Evolutionary conservation across 2,888 invertebrate genomes (phyloP).

Genomic region (Hedychridium roseum): DNA sequence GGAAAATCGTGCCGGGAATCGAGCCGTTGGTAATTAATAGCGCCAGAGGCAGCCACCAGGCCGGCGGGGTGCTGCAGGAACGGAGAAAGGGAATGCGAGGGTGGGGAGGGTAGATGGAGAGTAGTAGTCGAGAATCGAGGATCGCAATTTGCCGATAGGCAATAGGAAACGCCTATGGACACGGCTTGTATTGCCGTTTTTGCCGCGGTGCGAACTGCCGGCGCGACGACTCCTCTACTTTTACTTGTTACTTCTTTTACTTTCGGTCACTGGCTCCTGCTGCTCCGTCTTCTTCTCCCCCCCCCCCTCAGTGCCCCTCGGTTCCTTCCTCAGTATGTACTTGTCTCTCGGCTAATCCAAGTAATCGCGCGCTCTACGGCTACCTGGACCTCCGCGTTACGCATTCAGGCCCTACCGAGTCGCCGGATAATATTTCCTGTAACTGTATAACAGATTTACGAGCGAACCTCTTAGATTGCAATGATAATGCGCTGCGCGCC

Average conservation of each 20-base stretch:
- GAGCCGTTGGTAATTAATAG: slow-evolving; percentile 62
- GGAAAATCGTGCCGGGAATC: slow-evolving; percentile 45
- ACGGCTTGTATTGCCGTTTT: slow-evolving; percentile 15
- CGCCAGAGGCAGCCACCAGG: slow-evolving; percentile 55
- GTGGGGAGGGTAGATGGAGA: too few relatives aligned
- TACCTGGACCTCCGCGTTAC: slow-evolving; percentile 22
- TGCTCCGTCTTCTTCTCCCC: neutral
- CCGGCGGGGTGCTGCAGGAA: slow-evolving; percentile 43
- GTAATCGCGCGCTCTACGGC: too few relatives aligned
- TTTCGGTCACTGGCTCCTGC: neutral
- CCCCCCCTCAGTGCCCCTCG: neutral
- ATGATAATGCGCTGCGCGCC: neutral
- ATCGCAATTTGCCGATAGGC: slow-evolving; percentile 47
- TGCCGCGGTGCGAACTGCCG: slow-evolving; percentile 14
- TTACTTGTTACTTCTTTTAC: slow-evolving; percentile 8
- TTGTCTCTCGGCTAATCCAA: too few relatives aligned
- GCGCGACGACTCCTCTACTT: slow-evolving; percentile 14
- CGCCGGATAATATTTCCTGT: slow-evolving; percentile 46
- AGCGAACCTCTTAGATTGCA: slow-evolving; percentile 16
- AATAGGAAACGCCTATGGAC: slow-evolving; percentile 46
- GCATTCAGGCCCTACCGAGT: slow-evolving; percentile 35
- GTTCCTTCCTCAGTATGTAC: neutral
- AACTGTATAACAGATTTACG: slow-evolving; percentile 43
- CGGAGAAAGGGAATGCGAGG: too few relatives aligned
- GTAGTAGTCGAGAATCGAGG: too few relatives aligned